Conservation (phyloP, 1,140 invertebrate species). For the Condylostylus longicornis region DNA sequence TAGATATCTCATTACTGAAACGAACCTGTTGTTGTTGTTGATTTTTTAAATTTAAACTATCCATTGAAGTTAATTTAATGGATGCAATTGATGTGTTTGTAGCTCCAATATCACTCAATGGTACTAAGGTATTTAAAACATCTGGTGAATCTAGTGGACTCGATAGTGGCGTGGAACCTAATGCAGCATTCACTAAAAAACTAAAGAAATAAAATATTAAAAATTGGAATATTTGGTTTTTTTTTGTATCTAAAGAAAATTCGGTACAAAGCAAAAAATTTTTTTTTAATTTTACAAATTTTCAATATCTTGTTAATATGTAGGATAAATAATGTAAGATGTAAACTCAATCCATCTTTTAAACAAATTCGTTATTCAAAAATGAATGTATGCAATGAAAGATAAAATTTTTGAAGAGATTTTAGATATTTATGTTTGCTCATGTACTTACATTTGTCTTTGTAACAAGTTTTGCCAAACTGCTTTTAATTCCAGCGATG, state of each 20-base stretch:
- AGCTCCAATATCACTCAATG: constrained; percentile 27
- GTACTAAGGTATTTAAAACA: constrained; percentile 28
- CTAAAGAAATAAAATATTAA: constrained; percentile 27
- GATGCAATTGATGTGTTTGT: constrained; percentile 28
- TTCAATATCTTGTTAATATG: background rate
- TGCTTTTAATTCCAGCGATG: constrained; percentile 65
- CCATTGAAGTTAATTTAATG: constrained; percentile 29
- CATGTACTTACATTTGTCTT: constrained; percentile 59
- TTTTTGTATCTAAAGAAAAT: background rate
- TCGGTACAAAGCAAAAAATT: background rate
- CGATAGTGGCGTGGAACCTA: constrained; percentile 38
- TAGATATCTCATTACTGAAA: constrained; percentile 6
- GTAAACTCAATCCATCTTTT: too few species aligned
- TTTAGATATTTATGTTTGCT: too few species aligned
- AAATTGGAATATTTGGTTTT: too few species aligned
- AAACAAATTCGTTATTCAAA: too few species aligned
- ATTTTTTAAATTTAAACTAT: constrained; percentile 29
- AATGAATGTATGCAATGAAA: too few species aligned
- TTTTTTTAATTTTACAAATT: background rate
- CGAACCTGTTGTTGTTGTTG: constrained; percentile 14
- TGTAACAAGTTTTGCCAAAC: constrained; percentile 80
- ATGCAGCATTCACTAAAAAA: constrained; percentile 43
- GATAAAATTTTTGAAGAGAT: background rate
- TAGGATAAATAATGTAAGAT: background rate
- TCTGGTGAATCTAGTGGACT: constrained; percentile 46